Evolutionary conservation across 2,113 vertebrate genomes (phyloP), one percentile per base, ranked within the genome.

Genomic region (Trichechus manatus): DNA sequence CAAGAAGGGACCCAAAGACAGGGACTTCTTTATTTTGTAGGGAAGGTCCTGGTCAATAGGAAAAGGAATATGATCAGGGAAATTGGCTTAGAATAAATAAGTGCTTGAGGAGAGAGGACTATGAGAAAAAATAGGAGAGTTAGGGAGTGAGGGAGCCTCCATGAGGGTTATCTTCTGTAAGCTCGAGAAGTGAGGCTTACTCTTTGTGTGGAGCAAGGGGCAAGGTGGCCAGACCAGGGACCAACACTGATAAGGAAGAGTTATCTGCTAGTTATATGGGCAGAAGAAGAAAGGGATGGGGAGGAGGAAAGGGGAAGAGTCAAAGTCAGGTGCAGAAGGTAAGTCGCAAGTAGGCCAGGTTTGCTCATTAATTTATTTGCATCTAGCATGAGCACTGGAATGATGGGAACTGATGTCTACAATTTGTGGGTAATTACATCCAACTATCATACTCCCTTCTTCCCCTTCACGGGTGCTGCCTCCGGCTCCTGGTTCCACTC

Each of bases 371-470:
- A 64, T 72, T 82, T 75, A 42, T 96, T 97, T 79, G 78, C 94
- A 92, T 36, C 94, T 91, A 77, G 86, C 92, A 81, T 59, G 13
- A 94, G 95, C 89, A 20, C 47, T 3, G 88, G 79, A 94, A 95
- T 29, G 92, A 95, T 87, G 88, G 95, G 78, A 95, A 44, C 50
- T 59, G 27, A 93, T 42, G 95, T 82, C 83, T 95, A 64, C 50
- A 50, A 31, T 97, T 97, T 93, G 92, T 23, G 1, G 94, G 20
- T 50, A 50, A 72, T 98, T 95, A 75, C 66, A 96, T 89, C 53
- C 95, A 96, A 68, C 56, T 10, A 15, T 29, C 47, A 29, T 15
- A 80, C 59, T 53, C 15, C 0, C 59, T 88, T 27, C 44, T 93
- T 78, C 44, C 29, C 50, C 17, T 95, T 82, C 33, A 75, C 80